Base-by-base conservation (phyloP, 2,113 vertebrate genomes). In the Daphoenositta chrysoptera region DNA sequence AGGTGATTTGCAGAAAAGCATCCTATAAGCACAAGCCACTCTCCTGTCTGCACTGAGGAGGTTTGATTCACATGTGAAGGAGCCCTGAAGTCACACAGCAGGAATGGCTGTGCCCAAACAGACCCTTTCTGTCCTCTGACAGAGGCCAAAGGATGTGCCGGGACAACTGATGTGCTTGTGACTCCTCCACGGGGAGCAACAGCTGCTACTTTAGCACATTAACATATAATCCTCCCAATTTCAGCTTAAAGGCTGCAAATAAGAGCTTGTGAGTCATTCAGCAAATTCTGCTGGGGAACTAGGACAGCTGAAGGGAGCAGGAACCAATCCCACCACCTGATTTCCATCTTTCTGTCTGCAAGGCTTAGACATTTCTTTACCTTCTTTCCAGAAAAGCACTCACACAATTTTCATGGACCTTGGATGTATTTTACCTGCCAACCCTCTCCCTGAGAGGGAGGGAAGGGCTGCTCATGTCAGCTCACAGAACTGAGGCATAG, bases 181-280 rank as follows among this genome's bases (percentile, higher is more conserved):
- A 82, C 81, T 95, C 57, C 56, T 89, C 47, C 39, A 28, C 0
- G 10, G 42, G 84, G 37, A 69, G 71, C 44, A 78, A 73, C 92
- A 94, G 69, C 87, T 91, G 84, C 56, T 76, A 66, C 76, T 91
- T 69, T 3, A 89, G 60, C 81, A 89, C 26, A 39, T 82, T 84
- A 82, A 87, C 33, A 68, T 7, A 51, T 44, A 93, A 95, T 82
- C 81, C 81, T 78, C 65, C 92, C 73, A 60, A 40, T 84, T 95
- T 87, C 84, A 87, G 51, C 22, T 89, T 82, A 84, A 91, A 82
- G 87, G 78, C 73, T 91, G 61, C 71, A 95, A 87, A 75, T 71
- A 94, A 89, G 73, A 78, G 40, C 70, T 68, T 71, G 31, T 94
- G 92, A 95, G 57, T 97, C 95, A 97, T 22, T n/a, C 76, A 75